Percentiles rank a stretch among this genome's conserved stretches.
Conservation (phyloP, 2,113 vertebrate genomes). For the Cololabis saira region DNA sequence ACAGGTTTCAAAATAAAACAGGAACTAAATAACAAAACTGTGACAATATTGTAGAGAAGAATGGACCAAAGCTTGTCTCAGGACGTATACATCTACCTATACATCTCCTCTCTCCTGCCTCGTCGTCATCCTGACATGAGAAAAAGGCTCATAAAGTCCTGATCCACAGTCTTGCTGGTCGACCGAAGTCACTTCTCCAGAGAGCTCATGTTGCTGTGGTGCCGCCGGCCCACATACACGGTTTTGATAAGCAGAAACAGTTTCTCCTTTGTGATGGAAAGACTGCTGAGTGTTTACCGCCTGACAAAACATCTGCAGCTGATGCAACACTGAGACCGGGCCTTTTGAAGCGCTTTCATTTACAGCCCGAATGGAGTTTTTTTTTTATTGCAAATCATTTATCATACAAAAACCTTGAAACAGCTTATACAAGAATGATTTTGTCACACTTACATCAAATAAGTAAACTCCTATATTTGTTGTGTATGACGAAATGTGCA, state of each 20-base stretch:
- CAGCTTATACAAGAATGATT: not conserved
- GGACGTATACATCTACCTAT: too few relatives aligned
- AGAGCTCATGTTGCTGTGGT: constrained; percentile 11
- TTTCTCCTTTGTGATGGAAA: constrained; percentile 40
- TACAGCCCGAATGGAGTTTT: constrained; percentile 3
- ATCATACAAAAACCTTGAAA: not conserved
- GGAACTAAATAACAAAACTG: too few relatives aligned
- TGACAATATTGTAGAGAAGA: too few relatives aligned
- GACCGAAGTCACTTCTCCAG: constrained; percentile 24
- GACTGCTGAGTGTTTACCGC: constrained; percentile 25
- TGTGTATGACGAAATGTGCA: not conserved
- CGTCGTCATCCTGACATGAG: too few relatives aligned
- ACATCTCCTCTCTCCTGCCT: too few relatives aligned
- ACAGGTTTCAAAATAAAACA: too few relatives aligned
- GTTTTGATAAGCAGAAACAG: constrained; percentile 40
- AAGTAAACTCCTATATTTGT: not conserved
- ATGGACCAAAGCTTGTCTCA: too few relatives aligned
- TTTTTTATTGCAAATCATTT: constrained; percentile 7
- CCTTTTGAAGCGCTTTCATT: constrained; percentile 32
- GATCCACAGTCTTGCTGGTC: constrained; percentile 35
- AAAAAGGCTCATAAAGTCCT: constrained; percentile 40
- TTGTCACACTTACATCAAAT: constrained; percentile 2
- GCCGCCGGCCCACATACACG: constrained; percentile 15
- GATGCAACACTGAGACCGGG: constrained; percentile 26
- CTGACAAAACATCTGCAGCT: constrained; percentile 41